phyloP scores from a whole-genome alignment of 2,888 invertebrate species.

The Trilocha varians region DNA sequence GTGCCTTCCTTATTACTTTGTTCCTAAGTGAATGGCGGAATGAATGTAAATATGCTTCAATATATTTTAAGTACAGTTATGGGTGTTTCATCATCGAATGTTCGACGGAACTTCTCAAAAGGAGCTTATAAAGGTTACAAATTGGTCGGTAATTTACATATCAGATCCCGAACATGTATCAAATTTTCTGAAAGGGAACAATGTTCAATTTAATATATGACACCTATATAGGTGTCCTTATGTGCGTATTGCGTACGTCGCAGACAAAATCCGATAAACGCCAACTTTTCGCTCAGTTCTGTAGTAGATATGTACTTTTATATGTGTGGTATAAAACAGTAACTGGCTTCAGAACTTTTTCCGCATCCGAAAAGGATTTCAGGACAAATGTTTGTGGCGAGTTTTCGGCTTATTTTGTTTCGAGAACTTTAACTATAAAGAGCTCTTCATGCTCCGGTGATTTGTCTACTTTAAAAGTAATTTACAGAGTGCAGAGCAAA shows the following conservation, averaged over 20 bases:
- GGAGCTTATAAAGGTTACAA: not conserved
- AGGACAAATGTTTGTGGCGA: constrained; percentile 23
- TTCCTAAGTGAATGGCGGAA: too few species aligned
- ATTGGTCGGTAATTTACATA: not conserved
- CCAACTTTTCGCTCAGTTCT: constrained; percentile 24
- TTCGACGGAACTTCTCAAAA: not conserved
- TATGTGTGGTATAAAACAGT: constrained; percentile 12
- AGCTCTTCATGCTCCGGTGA: constrained; percentile 13
- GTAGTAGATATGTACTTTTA: constrained; percentile 13
- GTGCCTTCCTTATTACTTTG: too few species aligned
- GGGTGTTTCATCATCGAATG: not conserved
- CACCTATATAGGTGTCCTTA: too few species aligned
- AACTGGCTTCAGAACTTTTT: constrained; percentile 27
- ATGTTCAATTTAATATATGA: not conserved
- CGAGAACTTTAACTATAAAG: constrained; percentile 16
- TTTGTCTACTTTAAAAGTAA: not conserved
- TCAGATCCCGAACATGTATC: not conserved
- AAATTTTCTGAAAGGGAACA: not conserved
- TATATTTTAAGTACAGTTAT: not conserved
- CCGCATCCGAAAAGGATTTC: constrained; percentile 20
- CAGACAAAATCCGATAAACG: constrained; percentile 21
- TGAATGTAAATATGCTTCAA: not conserved
- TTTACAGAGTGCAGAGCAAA: not conserved
- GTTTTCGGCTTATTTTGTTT: constrained; percentile 21
- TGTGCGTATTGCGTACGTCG: not conserved